These are phyloP conservation scores for Archilochus colubris DNA, from an alignment of 2,113 vertebrate genomes.

Conservation along the genomic window DNA sequence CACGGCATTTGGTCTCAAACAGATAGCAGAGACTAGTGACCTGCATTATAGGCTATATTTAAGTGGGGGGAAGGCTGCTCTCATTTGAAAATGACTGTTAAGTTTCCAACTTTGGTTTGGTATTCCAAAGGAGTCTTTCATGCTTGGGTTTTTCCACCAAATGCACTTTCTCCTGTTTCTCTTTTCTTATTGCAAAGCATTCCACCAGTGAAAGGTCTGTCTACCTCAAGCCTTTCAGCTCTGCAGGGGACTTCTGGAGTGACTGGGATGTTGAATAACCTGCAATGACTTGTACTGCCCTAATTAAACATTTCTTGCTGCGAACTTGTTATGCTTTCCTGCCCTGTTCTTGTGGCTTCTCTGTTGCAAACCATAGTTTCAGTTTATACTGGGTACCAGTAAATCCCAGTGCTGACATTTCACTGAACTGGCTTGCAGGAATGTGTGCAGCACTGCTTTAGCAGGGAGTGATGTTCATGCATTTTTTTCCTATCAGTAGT, in stretches of 20 bases:
- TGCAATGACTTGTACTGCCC: accelerated
- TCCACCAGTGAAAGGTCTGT: not conserved
- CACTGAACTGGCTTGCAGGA: not conserved
- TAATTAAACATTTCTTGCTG: not conserved
- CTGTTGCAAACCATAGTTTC: not conserved
- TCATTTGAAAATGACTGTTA: not conserved
- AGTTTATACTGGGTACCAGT: not conserved
- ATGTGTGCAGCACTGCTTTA: accelerated
- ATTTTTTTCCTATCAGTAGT: not conserved
- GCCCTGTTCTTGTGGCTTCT: not conserved
- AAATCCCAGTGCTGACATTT: not conserved
- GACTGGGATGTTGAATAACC: not conserved
- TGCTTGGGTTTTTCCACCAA: not conserved
- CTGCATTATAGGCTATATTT: not conserved
- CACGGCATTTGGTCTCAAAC: not conserved
- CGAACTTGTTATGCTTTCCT: not conserved
- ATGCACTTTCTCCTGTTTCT: not conserved
- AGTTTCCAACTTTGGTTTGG: not conserved
- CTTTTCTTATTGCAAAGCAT: not conserved
- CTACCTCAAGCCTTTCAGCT: not conserved
- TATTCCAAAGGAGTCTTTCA: not conserved
- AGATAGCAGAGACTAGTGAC: not conserved
- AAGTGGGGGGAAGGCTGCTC: not conserved
- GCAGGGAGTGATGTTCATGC: not conserved
- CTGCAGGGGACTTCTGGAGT: not conserved